Evolutionary conservation across 2,113 vertebrate species (phyloP), one percentile per base, ranked within the genome.

Genomic region (Larimichthys polyactis): DNA sequence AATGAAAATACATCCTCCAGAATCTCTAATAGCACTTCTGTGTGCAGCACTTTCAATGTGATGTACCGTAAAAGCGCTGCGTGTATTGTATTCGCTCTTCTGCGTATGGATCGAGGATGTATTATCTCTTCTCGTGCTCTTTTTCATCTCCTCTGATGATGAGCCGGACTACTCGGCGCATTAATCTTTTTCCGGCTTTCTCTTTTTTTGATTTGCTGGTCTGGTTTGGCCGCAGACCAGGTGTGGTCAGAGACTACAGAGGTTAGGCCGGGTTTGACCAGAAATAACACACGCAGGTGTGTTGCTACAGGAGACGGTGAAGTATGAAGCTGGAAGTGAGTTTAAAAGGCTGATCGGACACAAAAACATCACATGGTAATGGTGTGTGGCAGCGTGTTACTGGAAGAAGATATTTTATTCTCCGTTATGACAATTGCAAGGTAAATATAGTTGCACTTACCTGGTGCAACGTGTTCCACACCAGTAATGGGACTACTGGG

Each of bases 21-120:
- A 24, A 74, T 7, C 46, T 29, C 43, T 32, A 22, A 54, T 5
- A 16, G 68, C 48, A 6, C 22, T 59, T 27, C n/a, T n/a, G 24
- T 17, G 16, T 65, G 44, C 43, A 57, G 55, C 20, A 52, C 17
- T 58, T 74, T 71, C 67, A 43, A 62, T 83, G 46, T n/a, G n/a
- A 70, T 44, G 19, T n/a, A 69, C 66, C 81, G 2, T 57, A 66
- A 71, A 81, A 62, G 46, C 64, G 36, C 36, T 40, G 36, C 36
- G 65, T 29, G 8, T 17, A 20, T n/a, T 71, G 44, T 43, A n/a
- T 78, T 73, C 70, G 19, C 22, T 71, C 9, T 49, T 55, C 52
- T 44, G 29, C 51, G 9, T 55, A 48, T 68, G 24, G 27, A 36
- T 24, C 62, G 46, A 19, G 36, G 22, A 63, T 59, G 27, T 14